phyloP scores from a whole-genome alignment of 2,113 vertebrate species.

The Psephotus haematonotus region DNA sequence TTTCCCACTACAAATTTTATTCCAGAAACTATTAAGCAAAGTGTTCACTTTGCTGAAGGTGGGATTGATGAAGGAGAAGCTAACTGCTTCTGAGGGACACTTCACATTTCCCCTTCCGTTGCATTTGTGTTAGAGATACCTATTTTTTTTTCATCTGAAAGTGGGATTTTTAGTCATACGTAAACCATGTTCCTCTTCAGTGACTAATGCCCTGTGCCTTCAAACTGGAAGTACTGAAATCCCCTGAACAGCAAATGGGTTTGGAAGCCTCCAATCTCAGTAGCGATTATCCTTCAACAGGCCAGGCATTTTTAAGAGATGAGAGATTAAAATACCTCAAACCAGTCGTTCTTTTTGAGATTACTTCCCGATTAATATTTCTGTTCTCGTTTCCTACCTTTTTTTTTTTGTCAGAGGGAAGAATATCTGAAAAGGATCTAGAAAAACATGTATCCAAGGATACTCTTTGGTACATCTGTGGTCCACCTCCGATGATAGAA shows the following conservation, averaged over 20 bases:
- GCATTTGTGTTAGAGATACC: neutral
- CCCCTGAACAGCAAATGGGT: neutral
- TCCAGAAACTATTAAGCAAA: neutral
- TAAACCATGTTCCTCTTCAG: neutral
- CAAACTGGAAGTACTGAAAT: neutral
- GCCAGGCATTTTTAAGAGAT: neutral
- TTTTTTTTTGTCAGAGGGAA: conserved; percentile 79
- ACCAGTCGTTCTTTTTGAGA: neutral
- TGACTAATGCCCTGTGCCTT: neutral
- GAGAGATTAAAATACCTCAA: neutral
- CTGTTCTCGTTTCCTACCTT: neutral
- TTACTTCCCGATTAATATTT: neutral
- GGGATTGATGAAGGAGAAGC: neutral
- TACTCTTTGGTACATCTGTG: conserved; percentile 93
- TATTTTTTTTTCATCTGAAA: neutral
- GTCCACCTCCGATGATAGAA: conserved; percentile 95
- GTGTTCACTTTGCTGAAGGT: conserved; percentile 3
- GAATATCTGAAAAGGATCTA: conserved; percentile 84
- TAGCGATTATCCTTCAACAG: neutral
- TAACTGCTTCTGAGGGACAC: neutral
- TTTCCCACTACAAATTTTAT: neutral
- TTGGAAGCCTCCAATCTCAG: neutral
- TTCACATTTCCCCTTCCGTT: neutral
- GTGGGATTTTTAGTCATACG: neutral
- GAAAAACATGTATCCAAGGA: conserved; percentile 75